Base-by-base conservation (phyloP, 2,797 vertebrate species). In the Mormyrus proboscirostris region DNA sequence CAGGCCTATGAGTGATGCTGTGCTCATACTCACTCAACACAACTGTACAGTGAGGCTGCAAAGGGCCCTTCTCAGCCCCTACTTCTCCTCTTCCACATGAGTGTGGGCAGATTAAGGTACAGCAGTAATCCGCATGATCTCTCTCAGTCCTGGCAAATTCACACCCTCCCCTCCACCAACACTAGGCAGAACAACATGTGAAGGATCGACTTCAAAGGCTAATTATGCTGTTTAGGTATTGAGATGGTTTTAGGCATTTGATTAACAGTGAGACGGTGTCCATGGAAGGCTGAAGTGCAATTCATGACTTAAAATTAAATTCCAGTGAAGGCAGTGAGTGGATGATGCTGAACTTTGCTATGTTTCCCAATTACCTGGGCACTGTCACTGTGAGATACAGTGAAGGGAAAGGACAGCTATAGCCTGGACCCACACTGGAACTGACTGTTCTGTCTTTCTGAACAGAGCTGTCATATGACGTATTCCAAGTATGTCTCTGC, bases 31-130 rank as follows among this genome's bases (percentile, higher is more conserved):
- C 94, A 94, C 89, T 89, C 49, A 87, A 33, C 25, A n/a, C 29
- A 19, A 16, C 87, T 94, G 90, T 95, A 95, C 93, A 95, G 91
- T 90, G 69, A 55, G 93, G 94, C 94, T 94, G 88, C 1, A 95
- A 95, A 95, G 94, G 91, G 91, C 94, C 92, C 92, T 90, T 83
- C 10, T 9, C 44, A 83, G 44, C n/a, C 79, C 19, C 79, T 41
- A 9, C 79, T 7, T 4, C 79, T 83, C 7, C 2, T 16, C 33
- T 41, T 76, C 69, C 29, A 76, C 4, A 5, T 76, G 33, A 19
- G 69, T 16, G 69, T 76, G 10, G 33, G 5, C 5, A 76, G 82
- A 65, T 88, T 47, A 90, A 69, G 87, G 29, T 76, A 90, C 88
- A 90, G 86, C 55, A 83, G 83, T 90, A 87, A 89, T 90, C 62